A percentile compares a stretch with the other conserved stretches of the same genome.
phyloP scores from a whole-genome alignment of 2,113 vertebrate genomes.

The Megaptera novaeangliae region DNA sequence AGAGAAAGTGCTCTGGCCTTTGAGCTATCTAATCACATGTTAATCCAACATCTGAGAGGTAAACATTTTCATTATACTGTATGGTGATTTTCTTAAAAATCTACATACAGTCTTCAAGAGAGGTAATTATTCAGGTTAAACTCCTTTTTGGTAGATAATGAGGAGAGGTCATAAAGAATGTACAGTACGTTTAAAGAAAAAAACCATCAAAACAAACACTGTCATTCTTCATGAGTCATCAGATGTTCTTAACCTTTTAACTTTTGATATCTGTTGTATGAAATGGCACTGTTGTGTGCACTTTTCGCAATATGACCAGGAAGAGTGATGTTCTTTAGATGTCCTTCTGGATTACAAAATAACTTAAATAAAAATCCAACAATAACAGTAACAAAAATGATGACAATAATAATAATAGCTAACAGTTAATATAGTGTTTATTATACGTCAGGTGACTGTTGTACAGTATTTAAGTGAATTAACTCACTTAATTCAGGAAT shows the following conservation, averaged over 20 bases:
- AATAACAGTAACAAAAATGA: background rate
- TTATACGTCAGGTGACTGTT: background rate
- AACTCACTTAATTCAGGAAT: slow-evolving; percentile 31
- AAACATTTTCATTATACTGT: slow-evolving; percentile 23
- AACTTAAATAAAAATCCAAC: background rate
- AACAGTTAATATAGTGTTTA: background rate
- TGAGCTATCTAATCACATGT: background rate
- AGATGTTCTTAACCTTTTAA: slow-evolving; percentile 35
- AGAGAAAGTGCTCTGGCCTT: slow-evolving; percentile 22
- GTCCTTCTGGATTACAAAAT: slow-evolving; percentile 9
- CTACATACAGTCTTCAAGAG: slow-evolving; percentile 8
- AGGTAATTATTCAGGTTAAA: slow-evolving; percentile 41
- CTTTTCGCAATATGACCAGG: background rate
- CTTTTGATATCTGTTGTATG: slow-evolving; percentile 6
- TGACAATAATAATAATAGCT: background rate
- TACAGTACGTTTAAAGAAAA: slow-evolving; percentile 10
- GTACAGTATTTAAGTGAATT: slow-evolving; percentile 23
- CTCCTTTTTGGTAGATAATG: slow-evolving; percentile 12
- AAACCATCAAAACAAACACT: background rate
- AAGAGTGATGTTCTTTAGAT: slow-evolving; percentile 45
- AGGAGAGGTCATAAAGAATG: slow-evolving; percentile 30
- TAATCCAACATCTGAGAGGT: slow-evolving; percentile 36
- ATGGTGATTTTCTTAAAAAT: background rate
- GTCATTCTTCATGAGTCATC: slow-evolving; percentile 21
- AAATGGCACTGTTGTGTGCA: background rate